Evolutionary conservation across 2,113 vertebrate genomes (phyloP), one percentile per base, ranked within the genome.

Genomic region (Sander lucioperca): DNA sequence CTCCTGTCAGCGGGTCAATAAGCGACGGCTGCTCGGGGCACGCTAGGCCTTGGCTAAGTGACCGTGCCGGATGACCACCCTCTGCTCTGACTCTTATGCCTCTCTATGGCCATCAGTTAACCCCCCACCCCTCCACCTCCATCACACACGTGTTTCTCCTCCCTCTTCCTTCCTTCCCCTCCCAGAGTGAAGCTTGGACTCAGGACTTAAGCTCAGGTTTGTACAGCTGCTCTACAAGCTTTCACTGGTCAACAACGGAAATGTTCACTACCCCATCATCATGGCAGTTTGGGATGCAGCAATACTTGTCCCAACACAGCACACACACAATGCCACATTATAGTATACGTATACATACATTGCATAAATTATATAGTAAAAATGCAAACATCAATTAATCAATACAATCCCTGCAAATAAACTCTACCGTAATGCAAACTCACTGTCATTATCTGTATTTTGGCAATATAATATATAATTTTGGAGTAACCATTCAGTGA

Each of bases 21-120:
- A 97, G 95, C 95, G 93, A 95, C 96, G 96, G 98, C 97, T 97
- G 97, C 95, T 97, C 84, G 45, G 93, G 95, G 94, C 94, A 97
- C 95, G 95, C 95, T 96, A 94, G 95, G 91, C 94, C 90, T 76
- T 94, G 94, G 96, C 96, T 96, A 95, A 96, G 95, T 96, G 95
- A 96, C 96, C 92, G 90, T 84, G 57, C 87, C 89, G 95, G 94
- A 92, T 91, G 91, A 93, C 85, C 91, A 89, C 89, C 89, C 88
- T 85, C 87, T 89, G 86, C 77, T 90, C 73, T 62, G 70, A 89
- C 83, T 86, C 80, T 79, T 74, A 67, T 10, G 39, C 48, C 79
- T 84, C 80, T 77, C 74, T 61, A 23, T 11, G 57, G 77, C 67
- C 84, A 59, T 86, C 56, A 58, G 83, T 89, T 82, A 94, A 95